Evolutionary conservation across 2,888 invertebrate species (phyloP), one percentile per base, ranked within the genome.

Genomic region (Myopa testacea): DNA sequence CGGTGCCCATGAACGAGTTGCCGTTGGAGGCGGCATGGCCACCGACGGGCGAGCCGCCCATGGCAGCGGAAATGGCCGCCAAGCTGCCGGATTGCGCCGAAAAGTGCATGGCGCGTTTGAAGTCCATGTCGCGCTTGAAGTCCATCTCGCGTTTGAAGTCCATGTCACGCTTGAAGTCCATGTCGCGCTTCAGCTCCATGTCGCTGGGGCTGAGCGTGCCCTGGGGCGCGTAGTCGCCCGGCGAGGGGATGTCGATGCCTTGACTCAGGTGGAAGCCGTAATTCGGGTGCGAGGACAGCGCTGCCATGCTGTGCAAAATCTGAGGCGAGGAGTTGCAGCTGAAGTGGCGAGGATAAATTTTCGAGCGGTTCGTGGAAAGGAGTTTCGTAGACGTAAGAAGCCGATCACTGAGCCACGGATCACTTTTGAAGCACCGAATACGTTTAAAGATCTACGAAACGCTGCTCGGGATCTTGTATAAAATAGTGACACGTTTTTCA

Each of bases 41-140:
- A n/a, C 86, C 85, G 45, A 86, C 85, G 34, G 88, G 88, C 1
- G 88, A 88, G 12, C 87, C 86, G 19, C 89, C 88, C 88, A 89
- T 89, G 67, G 88, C 89, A 0, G 89, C 89, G 50, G 88, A 84
- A 45, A 88, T 86, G 26, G 87, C 87, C 3, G 88, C 87, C 78
- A 88, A 76, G 68, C 87, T 85, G 69, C 87, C 86, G 45, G 83
- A 83, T 79, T 89, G 89, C 14, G 75, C 60, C 26, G 89, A 88
- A 79, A 89, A 89, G 78, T 89, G 88, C 84, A 89, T 86, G n/a
- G 88, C 89, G 19, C 89, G 87, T 81, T 89, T 89, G 58, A 89
- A 85, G 83, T 87, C 88, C 86, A 89, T 87, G 80, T 88, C 88
- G 37, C 85, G 83, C 80, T 85, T 85, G 69, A 84, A 81, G 78